phyloP scores from a whole-genome alignment of 2,888 invertebrate genomes.

The Pseudanteris insignis region DNA sequence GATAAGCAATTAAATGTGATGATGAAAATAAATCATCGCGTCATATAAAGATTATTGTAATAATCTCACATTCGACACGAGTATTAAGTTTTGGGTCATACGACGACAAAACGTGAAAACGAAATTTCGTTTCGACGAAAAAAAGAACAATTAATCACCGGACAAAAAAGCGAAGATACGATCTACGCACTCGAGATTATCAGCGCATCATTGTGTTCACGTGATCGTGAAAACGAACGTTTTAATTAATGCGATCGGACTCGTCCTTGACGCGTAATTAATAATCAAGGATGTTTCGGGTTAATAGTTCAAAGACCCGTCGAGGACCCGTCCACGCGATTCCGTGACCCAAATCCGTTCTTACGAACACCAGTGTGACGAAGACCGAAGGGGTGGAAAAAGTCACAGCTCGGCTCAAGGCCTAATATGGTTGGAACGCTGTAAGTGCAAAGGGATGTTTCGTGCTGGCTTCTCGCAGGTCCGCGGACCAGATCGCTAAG shows the following conservation, averaged over 20 bases:
- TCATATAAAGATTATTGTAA: too few relatives aligned
- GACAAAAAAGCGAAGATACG: slow-evolving; percentile 27
- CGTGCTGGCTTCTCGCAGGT: slow-evolving; percentile 45
- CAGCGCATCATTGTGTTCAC: slow-evolving; percentile 23
- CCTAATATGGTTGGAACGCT: slow-evolving; percentile 40
- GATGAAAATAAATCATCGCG: too few relatives aligned
- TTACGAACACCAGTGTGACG: slow-evolving; percentile 35
- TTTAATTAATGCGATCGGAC: slow-evolving; percentile 29
- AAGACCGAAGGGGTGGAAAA: slow-evolving; percentile 29
- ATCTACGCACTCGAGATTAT: slow-evolving; percentile 24
- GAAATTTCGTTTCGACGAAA: neutral
- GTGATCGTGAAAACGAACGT: slow-evolving; percentile 27
- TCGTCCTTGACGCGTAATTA: slow-evolving; percentile 31
- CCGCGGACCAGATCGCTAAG: slow-evolving; percentile 56
- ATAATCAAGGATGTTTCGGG: slow-evolving; percentile 25
- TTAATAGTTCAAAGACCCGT: slow-evolving; percentile 15
- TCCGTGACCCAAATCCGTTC: slow-evolving; percentile 45
- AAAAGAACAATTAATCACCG: slow-evolving; percentile 13
- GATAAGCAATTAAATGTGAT: too few relatives aligned
- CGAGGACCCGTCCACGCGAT: slow-evolving; percentile 32
- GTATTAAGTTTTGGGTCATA: too few relatives aligned
- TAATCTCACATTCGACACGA: too few relatives aligned
- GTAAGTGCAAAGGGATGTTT: slow-evolving; percentile 64
- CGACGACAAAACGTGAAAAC: too few relatives aligned
- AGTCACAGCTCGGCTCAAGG: slow-evolving; percentile 41